phyloP scores from a whole-genome alignment of 30 jellyfish, hydroid and myxozoan genomes.

The Aurelia sp. region DNA sequence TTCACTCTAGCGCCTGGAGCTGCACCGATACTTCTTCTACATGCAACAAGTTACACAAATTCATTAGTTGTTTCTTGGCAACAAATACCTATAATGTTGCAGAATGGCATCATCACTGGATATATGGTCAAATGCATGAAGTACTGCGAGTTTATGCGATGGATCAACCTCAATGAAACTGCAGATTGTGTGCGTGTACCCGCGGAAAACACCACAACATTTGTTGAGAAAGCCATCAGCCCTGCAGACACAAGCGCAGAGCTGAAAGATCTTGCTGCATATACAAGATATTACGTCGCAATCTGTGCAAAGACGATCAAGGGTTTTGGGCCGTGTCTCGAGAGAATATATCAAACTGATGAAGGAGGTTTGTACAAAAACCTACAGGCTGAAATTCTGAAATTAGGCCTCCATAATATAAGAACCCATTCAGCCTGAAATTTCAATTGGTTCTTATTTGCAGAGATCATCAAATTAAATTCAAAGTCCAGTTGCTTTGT shows the following conservation, averaged over 20 bases:
- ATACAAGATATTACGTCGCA: slow-evolving; percentile 26
- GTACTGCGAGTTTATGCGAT: slow-evolving; percentile 42
- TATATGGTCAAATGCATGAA: slow-evolving; percentile 58
- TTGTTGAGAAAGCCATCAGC: slow-evolving; percentile 1
- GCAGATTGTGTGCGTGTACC: slow-evolving; percentile 46
- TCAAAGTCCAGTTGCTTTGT: no score
- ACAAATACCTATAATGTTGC: slow-evolving; percentile 41
- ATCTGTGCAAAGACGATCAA: slow-evolving; percentile 40
- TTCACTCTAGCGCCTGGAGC: slow-evolving; percentile 33
- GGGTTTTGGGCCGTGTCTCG: slow-evolving; percentile 55
- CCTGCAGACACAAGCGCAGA: neutral
- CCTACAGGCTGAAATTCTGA: no score
- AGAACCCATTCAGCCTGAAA: no score
- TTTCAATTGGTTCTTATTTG: no score
- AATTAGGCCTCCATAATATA: no score
- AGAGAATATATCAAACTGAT: slow-evolving; percentile 35
- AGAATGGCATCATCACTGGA: slow-evolving; percentile 37
- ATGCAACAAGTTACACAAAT: neutral
- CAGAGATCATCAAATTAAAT: no score
- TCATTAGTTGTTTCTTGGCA: slow-evolving; percentile 44
- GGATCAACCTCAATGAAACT: neutral
- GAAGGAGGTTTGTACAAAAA: slow-evolving; percentile 11
- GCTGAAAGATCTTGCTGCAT: slow-evolving; percentile 18
- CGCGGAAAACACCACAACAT: slow-evolving; percentile 21
- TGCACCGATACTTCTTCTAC: slow-evolving; percentile 12